Percentiles rank a stretch among this genome's conserved stretches.
Conservation (phyloP, 2,797 vertebrate genomes). For the Epinephelus coioides region DNA sequence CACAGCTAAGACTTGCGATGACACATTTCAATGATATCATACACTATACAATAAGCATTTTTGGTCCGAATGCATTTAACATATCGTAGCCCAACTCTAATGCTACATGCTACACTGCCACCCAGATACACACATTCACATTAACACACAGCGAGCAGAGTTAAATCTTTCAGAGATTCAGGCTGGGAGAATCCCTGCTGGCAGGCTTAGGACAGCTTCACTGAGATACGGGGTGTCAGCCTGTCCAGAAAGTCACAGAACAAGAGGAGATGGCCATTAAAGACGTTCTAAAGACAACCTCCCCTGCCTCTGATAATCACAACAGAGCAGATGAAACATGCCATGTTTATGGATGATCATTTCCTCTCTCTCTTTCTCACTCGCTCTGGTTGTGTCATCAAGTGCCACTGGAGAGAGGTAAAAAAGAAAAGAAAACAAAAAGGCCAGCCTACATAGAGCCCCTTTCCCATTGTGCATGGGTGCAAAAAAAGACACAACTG, state of each 20-base stretch:
- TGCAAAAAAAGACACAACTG: not conserved
- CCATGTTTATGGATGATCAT: conserved; percentile 60
- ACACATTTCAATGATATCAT: not conserved
- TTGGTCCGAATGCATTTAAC: not conserved
- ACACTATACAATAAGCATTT: not conserved
- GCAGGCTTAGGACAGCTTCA: conserved; percentile 56
- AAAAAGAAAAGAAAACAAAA: conserved; percentile 24
- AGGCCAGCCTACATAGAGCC: conserved; percentile 20
- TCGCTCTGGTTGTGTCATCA: conserved; percentile 67
- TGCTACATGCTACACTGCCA: not conserved
- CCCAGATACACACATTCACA: conserved; percentile 13
- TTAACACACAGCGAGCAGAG: not conserved
- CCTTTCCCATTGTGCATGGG: conserved; percentile 13
- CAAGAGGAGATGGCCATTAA: conserved; percentile 41
- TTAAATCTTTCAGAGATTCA: conserved; percentile 22
- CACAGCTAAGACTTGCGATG: not conserved
- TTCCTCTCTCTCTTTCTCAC: conserved; percentile 42
- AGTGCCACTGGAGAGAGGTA: conserved; percentile 31
- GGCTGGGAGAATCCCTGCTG: conserved; percentile 40
- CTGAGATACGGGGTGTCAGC: conserved; percentile 46
- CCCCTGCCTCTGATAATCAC: conserved; percentile 54
- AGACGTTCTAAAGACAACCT: conserved; percentile 57
- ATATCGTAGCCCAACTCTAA: not conserved
- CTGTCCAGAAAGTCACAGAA: conserved; percentile 39
- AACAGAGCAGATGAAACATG: conserved; percentile 61